Percentiles rank a stretch among this genome's conserved stretches.
Conservation (phyloP, 2,888 invertebrate genomes). For the Polydesmus complanatus region DNA sequence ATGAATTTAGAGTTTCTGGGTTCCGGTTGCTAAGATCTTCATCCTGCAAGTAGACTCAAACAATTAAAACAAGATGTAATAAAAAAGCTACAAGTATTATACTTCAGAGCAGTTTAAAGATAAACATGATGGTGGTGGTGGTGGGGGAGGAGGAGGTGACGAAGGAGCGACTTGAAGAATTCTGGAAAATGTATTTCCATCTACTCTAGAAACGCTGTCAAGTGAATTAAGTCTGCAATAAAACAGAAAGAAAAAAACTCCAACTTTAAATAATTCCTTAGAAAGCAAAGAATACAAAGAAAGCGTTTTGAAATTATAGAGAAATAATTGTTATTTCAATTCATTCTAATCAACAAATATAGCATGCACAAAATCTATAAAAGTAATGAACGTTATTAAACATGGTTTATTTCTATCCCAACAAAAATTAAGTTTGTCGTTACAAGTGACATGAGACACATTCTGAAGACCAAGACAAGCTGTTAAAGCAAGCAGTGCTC, state of each 20-base stretch:
- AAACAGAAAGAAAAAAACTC: too few relatives aligned
- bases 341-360: neutral
- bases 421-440: neutral
- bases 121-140: neutral
- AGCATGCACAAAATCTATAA: neutral
- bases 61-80: neutral
- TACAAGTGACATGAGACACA: neutral
- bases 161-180: neutral
- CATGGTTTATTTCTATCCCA: neutral
- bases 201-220: neutral
- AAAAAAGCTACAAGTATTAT: neutral
- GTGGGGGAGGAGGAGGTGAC: slow-evolving; percentile 1
- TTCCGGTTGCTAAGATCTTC: slow-evolving; percentile 27
- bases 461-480: neutral
- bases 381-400: neutral
- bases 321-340: neutral
- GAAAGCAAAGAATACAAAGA: neutral
- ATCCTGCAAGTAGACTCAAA: neutral
- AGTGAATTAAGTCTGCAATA: slow-evolving; percentile 1
- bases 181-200: neutral
- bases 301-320: neutral
- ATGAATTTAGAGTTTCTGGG: slow-evolving; percentile 26
- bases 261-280: too few relatives aligned
- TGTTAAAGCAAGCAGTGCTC: neutral
- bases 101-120: too few relatives aligned